Conservation (phyloP, 2,797 vertebrate species). For the Enteromius viviparus region DNA sequence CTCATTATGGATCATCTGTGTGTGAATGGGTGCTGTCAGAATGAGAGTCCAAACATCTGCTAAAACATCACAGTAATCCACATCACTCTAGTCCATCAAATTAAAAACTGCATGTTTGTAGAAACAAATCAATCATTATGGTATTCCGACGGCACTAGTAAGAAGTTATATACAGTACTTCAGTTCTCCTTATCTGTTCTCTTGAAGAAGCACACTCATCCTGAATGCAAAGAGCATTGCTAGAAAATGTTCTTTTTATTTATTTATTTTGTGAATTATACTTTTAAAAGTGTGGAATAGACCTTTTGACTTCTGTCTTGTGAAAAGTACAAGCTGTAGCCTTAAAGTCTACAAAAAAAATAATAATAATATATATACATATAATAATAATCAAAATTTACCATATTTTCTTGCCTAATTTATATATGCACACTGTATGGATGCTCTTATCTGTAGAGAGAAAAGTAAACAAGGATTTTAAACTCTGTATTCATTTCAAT, state of each 20-base stretch:
- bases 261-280: not conserved
- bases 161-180: not conserved
- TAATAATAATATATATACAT: too few relatives aligned
- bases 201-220: not conserved
- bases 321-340: not conserved
- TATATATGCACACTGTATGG: too few relatives aligned
- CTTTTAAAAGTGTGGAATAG: not conserved
- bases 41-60: not conserved
- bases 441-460: too few relatives aligned
- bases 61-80: not conserved
- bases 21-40: not conserved
- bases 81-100: not conserved
- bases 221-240: not conserved
- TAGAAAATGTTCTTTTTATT: not conserved
- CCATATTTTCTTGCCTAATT: not conserved
- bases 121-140: not conserved
- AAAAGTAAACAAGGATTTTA: too few relatives aligned
- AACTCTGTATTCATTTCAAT: too few relatives aligned
- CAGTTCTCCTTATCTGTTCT: not conserved
- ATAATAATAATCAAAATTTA: not conserved
- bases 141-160: not conserved
- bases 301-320: not conserved
- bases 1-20: not conserved
- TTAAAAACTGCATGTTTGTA: not conserved
- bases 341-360: not conserved